phyloP scores from a whole-genome alignment of 64 coral and sea anemone genomes.

The Montipora sp. region DNA sequence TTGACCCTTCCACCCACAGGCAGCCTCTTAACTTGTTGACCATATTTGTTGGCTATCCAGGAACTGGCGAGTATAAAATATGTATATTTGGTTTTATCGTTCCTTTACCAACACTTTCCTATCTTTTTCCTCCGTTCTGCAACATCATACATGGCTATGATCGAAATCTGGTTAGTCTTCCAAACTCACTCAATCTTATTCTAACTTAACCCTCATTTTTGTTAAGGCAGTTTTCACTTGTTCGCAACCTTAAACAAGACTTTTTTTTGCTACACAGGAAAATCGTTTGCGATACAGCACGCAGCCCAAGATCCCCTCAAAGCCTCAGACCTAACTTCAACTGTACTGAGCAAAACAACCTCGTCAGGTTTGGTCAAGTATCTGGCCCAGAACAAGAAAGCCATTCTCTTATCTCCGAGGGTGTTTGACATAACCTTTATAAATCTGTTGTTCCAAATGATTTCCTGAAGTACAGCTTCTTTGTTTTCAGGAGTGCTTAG shows the following conservation, averaged over 20 bases:
- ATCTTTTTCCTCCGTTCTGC: not conserved
- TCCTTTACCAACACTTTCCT: not conserved
- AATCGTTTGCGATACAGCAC: not conserved
- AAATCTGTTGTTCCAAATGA: not conserved
- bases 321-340: not conserved
- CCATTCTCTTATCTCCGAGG: not conserved
- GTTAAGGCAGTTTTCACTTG: not conserved
- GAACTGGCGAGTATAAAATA: slow-evolving; percentile 11
- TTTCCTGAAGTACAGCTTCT: too few relatives aligned
- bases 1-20: slow-evolving; percentile 22
- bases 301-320: slow-evolving; percentile 4
- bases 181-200: not conserved
- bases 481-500: too few relatives aligned
- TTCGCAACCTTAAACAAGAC: not conserved
- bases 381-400: slow-evolving; percentile 19
- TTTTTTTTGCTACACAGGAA: not conserved
- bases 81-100: not conserved
- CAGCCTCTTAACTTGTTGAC: slow-evolving; percentile 37
- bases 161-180: not conserved
- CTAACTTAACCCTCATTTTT: not conserved
- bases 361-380: slow-evolving; percentile 1
- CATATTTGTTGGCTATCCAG: slow-evolving; percentile 51
- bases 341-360: slow-evolving; percentile 7
- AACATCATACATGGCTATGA: not conserved
- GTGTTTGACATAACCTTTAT: not conserved